These are phyloP conservation scores for Heliornis fulica DNA, from an alignment of 2,113 vertebrate species.

Conservation along the genomic window DNA sequence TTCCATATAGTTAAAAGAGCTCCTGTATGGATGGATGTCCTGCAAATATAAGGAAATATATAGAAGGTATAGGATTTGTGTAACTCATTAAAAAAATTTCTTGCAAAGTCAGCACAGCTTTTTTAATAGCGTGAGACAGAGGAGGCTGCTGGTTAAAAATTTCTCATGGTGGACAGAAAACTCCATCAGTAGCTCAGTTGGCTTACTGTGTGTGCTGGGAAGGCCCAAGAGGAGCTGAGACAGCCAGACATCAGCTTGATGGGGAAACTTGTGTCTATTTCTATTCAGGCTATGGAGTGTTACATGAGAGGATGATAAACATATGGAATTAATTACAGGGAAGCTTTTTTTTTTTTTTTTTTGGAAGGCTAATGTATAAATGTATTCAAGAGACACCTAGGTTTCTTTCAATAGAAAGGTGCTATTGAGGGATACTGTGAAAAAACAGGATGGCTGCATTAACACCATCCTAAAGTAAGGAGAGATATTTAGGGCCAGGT, in stretches of 20 bases:
- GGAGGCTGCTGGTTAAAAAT: conserved; percentile 5
- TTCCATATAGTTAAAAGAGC: neutral
- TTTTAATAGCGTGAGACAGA: neutral
- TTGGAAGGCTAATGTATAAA: conserved; percentile 20
- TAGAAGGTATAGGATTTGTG: neutral
- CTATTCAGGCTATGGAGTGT: neutral
- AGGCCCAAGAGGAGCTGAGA: conserved; percentile 11
- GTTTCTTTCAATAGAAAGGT: conserved; percentile 7
- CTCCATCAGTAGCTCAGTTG: conserved; percentile 16
- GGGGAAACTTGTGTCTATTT: conserved; percentile 16
- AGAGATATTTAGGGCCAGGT: neutral
- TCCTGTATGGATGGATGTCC: neutral
- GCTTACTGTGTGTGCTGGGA: neutral
- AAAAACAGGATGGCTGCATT: neutral
- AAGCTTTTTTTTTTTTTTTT: conserved; percentile 10
- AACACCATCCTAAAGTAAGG: neutral
- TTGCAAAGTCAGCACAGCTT: neutral
- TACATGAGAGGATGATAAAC: conserved; percentile 29
- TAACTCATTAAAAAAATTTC: neutral
- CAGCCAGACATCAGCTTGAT: conserved; percentile 40
- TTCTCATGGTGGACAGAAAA: conserved; percentile 10
- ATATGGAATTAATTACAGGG: conserved; percentile 22
- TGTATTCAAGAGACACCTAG: conserved; percentile 11
- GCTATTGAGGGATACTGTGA: neutral
- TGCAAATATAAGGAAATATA: neutral